Percentiles rank a stretch among this genome's conserved stretches.
Conservation (phyloP, 1,140 invertebrate species). For the Aradophagus sp. region DNA sequence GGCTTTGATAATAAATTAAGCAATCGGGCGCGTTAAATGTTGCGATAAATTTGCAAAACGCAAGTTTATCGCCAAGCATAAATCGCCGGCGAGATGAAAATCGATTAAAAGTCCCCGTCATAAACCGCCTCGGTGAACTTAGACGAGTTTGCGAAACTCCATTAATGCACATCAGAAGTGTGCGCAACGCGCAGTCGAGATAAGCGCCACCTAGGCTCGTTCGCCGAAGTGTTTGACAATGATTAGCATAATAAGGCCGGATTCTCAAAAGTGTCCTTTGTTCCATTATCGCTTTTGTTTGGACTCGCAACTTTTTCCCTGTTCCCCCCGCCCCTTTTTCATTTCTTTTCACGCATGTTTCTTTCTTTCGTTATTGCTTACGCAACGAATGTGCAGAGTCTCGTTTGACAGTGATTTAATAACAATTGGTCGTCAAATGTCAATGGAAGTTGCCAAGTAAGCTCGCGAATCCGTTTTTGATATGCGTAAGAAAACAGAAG, state of each 20-base stretch:
- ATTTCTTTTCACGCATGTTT: constrained; percentile 5
- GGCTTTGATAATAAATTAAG: no score
- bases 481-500: no score
- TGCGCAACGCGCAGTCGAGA: constrained; percentile 27
- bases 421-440: constrained; percentile 38
- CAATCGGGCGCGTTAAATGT: no score
- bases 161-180: constrained; percentile 31
- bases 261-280: constrained; percentile 41
- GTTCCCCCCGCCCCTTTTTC: no score
- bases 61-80: no score
- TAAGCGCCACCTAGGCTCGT: constrained; percentile 24
- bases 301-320: constrained; percentile 9
- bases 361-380: constrained; percentile 22
- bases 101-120: constrained; percentile 40
- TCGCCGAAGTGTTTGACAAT: constrained; percentile 33
- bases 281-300: constrained; percentile 38
- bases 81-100: constrained; percentile 41
- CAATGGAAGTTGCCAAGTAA: constrained; percentile 20
- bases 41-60: no score
- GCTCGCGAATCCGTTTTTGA: constrained; percentile 1
- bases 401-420: constrained; percentile 38
- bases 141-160: constrained; percentile 41
- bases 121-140: constrained; percentile 31
- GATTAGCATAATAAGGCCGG: constrained; percentile 46
- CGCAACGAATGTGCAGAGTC: constrained; percentile 30